Evolutionary conservation across 2,888 invertebrate genomes (phyloP).

Genomic region (Imbricaverruca yamaguchii): DNA sequence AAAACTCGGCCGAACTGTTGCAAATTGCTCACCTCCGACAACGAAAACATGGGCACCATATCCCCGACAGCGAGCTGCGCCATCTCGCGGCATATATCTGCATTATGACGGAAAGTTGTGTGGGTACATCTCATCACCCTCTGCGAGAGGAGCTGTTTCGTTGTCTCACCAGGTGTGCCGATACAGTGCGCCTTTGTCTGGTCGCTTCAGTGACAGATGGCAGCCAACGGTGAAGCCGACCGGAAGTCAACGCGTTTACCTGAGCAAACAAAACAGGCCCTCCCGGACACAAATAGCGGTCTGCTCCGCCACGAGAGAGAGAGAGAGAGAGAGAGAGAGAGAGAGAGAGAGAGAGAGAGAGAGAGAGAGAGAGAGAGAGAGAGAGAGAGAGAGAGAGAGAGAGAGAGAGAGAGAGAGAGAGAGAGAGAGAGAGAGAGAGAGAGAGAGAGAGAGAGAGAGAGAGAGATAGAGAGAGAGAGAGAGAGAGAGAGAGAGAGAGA

Average conservation of each 20-base stretch:
- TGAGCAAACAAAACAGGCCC: background rate
- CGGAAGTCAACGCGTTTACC: constrained; percentile 5
- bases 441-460: constrained; percentile 18
- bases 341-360: constrained; percentile 21
- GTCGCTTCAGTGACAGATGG: background rate
- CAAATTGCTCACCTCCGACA: too few relatives aligned
- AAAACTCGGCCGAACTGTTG: too few relatives aligned
- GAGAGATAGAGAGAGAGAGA: constrained; percentile 4
- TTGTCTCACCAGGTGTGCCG: too few relatives aligned
- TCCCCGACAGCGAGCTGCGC: too few relatives aligned
- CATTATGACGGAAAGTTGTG: too few relatives aligned
- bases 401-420: background rate
- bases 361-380: constrained; percentile 3
- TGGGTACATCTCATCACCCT: too few relatives aligned
- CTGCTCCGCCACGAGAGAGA: background rate
- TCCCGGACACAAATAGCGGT: background rate
- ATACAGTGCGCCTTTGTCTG: background rate
- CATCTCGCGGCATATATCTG: too few relatives aligned
- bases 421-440: background rate
- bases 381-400: background rate
- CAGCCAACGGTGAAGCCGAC: background rate
- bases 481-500: background rate
- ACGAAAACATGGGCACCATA: too few relatives aligned
- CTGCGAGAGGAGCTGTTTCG: too few relatives aligned
- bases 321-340: constrained; percentile 17